Conservation (phyloP, 2,888 invertebrate species). For the Sinopyrophorus schimmeli region DNA sequence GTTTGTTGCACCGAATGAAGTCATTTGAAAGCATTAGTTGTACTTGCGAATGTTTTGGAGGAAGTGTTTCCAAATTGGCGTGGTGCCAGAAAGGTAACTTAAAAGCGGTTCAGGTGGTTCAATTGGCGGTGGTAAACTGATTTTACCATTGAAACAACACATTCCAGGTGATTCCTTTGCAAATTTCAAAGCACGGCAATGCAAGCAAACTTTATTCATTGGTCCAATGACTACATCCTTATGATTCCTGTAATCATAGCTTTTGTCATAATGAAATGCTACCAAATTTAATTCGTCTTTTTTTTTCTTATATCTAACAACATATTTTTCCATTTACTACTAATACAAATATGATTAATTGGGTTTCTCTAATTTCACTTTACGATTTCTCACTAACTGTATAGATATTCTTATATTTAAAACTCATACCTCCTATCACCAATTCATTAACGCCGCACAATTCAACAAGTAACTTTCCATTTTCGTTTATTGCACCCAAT, state of each 20-base stretch:
- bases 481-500: conserved; percentile 1
- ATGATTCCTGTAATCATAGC: neutral
- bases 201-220: neutral
- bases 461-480: neutral
- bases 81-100: conserved; percentile 9
- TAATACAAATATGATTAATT: neutral
- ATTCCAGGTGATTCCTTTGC: neutral
- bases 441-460: neutral
- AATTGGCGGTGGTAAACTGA: neutral
- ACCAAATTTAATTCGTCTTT: too few species aligned
- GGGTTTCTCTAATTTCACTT: neutral
- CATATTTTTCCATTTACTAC: neutral
- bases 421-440: neutral
- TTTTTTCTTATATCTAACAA: neutral
- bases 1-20: conserved; percentile 25
- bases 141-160: neutral
- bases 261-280: neutral
- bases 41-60: conserved; percentile 22
- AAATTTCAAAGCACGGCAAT: neutral
- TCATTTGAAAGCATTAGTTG: conserved; percentile 29
- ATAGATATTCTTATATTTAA: conserved; percentile 3
- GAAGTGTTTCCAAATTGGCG: conserved; percentile 26
- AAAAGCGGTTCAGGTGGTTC: neutral
- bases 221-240: neutral
- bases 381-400: neutral